These are phyloP conservation scores for Sebastes schlegelii DNA, from an alignment of 2,113 vertebrate species.

Conservation along the genomic window DNA sequence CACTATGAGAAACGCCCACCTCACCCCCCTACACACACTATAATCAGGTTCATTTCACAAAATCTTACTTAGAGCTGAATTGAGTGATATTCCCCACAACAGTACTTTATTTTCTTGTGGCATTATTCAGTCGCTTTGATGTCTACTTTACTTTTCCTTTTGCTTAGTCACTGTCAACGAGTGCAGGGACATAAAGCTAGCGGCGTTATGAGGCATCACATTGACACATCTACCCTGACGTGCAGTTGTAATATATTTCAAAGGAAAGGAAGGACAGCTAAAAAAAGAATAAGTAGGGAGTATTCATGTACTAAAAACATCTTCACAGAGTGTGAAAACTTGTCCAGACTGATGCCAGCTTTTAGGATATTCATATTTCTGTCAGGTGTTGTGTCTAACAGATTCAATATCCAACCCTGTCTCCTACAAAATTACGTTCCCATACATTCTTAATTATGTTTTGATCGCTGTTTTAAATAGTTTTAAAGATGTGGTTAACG, in stretches of 20 bases:
- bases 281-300: not conserved
- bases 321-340: not conserved
- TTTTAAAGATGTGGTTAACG: too few relatives aligned
- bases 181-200: not conserved
- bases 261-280: not conserved
- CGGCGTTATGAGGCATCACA: not conserved
- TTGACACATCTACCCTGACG: conserved; percentile 3
- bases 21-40: conserved; percentile 27
- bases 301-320: not conserved
- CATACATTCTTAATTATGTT: too few relatives aligned
- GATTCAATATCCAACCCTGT: too few relatives aligned
- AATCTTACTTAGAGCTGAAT: not conserved
- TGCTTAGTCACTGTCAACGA: conserved; percentile 4
- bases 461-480: too few relatives aligned
- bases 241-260: not conserved
- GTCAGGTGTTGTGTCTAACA: not conserved
- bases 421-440: too few relatives aligned
- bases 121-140: not conserved
- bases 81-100: not conserved
- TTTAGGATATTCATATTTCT: not conserved
- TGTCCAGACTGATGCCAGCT: not conserved
- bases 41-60: conserved; percentile 41
- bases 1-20: conserved; percentile 35
- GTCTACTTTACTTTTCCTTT: conserved; percentile 3
- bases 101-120: conserved; percentile 1